Percentiles rank a stretch among this genome's conserved stretches.
These are phyloP conservation scores for Mobula hypostoma DNA, from an alignment of 2,113 vertebrate species.

Conservation along the genomic window DNA sequence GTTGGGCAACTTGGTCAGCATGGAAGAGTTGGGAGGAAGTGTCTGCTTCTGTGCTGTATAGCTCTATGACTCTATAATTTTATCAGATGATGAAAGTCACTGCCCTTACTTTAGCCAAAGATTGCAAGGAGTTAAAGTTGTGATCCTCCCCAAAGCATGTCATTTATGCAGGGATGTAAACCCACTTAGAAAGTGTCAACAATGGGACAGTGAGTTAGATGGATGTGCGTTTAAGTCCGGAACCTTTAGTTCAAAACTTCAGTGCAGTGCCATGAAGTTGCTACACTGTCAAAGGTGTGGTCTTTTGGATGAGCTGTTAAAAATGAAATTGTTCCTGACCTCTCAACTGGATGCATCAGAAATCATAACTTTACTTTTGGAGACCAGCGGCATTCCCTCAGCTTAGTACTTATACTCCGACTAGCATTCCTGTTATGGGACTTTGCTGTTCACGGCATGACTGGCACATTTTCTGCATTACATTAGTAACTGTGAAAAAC, in stretches of 20 bases:
- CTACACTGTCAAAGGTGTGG: background rate
- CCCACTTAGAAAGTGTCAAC: background rate
- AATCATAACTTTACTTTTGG: background rate
- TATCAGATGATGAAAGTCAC: background rate
- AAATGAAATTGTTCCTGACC: background rate
- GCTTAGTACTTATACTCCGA: background rate
- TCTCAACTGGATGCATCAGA: background rate
- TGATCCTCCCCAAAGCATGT: too few species aligned
- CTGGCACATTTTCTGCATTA: background rate
- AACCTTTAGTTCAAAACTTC: background rate
- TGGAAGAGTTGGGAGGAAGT: too few species aligned
- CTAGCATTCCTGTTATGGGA: background rate
- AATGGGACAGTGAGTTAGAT: background rate
- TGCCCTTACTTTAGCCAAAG: background rate
- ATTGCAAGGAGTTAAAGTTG: too few species aligned
- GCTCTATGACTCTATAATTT: too few species aligned
- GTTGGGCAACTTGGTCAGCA: too few species aligned
- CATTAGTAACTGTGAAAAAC: background rate
- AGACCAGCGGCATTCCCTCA: background rate
- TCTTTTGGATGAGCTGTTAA: background rate
- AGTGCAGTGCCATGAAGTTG: background rate
- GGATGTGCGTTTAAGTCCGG: background rate
- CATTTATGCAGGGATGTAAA: background rate
- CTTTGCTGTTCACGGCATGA: background rate
- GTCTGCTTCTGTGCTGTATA: too few species aligned